Conservation (phyloP, 1,140 invertebrate genomes). For the Agrypnia vestita region DNA sequence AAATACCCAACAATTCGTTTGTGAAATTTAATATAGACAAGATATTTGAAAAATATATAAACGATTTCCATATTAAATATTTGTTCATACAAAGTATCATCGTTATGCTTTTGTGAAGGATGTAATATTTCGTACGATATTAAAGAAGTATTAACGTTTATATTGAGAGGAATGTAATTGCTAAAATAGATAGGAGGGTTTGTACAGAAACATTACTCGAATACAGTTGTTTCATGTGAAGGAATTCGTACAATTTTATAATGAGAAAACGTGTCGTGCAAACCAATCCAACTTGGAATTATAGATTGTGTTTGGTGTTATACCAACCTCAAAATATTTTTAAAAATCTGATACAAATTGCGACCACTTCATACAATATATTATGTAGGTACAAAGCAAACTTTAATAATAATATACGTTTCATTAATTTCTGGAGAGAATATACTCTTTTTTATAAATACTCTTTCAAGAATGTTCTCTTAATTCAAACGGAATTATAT, state of each 20-base stretch:
- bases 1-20: not conserved
- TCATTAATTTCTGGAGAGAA: too few relatives aligned
- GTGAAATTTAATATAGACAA: not conserved
- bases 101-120: not conserved
- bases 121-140: not conserved
- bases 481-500: too few relatives aligned
- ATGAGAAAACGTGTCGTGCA: conserved; percentile 8
- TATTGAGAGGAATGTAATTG: conserved; percentile 12
- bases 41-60: not conserved
- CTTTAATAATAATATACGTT: too few relatives aligned
- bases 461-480: too few relatives aligned
- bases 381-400: too few relatives aligned
- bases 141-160: not conserved
- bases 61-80: not conserved
- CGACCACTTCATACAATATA: too few relatives aligned
- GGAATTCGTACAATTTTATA: conserved; percentile 24
- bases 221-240: not conserved
- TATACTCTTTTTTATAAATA: too few relatives aligned
- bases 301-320: too few relatives aligned
- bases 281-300: not conserved
- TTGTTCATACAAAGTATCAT: not conserved
- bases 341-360: too few relatives aligned
- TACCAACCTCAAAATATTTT: too few relatives aligned
- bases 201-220: not conserved
- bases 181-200: not conserved